Evolutionary conservation across 1,140 invertebrate genomes (phyloP).

Genomic region (Sminthurinus signatus): DNA sequence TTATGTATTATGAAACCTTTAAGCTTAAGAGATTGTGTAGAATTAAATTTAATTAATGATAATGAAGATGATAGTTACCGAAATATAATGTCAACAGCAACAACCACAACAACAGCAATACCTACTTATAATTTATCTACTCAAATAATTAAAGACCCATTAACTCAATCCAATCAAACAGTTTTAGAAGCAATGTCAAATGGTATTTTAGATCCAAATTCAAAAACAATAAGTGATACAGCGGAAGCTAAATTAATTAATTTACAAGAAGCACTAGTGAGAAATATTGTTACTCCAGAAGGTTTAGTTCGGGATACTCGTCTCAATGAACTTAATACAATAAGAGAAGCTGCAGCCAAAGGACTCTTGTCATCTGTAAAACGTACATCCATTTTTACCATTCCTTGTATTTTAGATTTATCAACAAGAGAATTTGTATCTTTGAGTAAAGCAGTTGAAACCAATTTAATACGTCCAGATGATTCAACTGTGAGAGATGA

Average conservation of each 20-base stretch:
- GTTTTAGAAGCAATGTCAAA: constrained; percentile 73
- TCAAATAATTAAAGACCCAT: constrained; percentile 62
- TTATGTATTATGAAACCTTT: constrained; percentile 78
- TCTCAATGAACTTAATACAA: constrained; percentile 63
- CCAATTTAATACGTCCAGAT: constrained; percentile 13
- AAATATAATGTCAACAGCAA: neutral
- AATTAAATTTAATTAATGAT: constrained; percentile 62
- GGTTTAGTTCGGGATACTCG: constrained; percentile 67
- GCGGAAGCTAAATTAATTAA: constrained; percentile 69
- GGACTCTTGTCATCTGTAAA: constrained; percentile 31
- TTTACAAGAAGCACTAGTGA: constrained; percentile 75
- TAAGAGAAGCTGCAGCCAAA: constrained; percentile 52
- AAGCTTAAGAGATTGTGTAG: constrained; percentile 78
- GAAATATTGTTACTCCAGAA: constrained; percentile 67
- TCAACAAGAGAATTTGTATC: constrained; percentile 43
- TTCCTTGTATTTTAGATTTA: constrained; percentile 59
- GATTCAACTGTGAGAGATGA: constrained; percentile 6
- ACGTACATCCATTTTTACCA: constrained; percentile 48
- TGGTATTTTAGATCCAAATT: constrained; percentile 78
- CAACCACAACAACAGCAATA: neutral
- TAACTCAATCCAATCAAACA: constrained; percentile 64
- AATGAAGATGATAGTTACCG: neutral
- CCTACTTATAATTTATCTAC: constrained; percentile 53
- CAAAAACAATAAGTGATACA: constrained; percentile 76
- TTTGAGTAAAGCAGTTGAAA: constrained; percentile 53